These are phyloP conservation scores for Amphipyra berbera DNA, from an alignment of 2,888 invertebrate species.

Conservation along the genomic window DNA sequence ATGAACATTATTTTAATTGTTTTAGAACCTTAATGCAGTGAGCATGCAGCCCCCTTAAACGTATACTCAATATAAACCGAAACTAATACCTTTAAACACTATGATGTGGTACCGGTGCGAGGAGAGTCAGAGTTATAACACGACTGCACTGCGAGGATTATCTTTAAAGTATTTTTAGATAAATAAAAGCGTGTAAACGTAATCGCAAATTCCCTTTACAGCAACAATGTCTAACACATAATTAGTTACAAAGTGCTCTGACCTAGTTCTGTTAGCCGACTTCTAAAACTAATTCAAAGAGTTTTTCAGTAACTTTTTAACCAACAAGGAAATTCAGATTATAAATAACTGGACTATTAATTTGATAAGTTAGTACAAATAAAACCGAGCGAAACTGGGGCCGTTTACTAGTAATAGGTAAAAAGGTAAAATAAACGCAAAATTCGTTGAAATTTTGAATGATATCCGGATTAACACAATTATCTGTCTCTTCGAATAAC, in stretches of 20 bases:
- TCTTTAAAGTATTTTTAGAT: no score
- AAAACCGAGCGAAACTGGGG: no score
- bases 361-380: not conserved
- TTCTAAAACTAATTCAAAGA: constrained; percentile 22
- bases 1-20: not conserved
- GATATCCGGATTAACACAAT: constrained; percentile 38
- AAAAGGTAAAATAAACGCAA: constrained; percentile 16
- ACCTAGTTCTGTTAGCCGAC: constrained; percentile 36
- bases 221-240: constrained; percentile 25
- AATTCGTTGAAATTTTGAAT: constrained; percentile 6
- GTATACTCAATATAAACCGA: no score
- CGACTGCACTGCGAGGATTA: no score
- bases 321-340: constrained; percentile 5
- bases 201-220: not conserved
- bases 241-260: constrained; percentile 37
- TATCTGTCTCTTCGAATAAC: constrained; percentile 30
- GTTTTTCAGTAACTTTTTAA: constrained; percentile 26
- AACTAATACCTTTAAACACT: no score
- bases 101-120: no score
- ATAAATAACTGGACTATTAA: not conserved
- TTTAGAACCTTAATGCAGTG: no score
- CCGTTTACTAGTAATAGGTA: not conserved
- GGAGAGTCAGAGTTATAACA: no score
- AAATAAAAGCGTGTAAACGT: not conserved
- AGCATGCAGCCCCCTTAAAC: no score